Evolutionary conservation across 1,140 invertebrate species (phyloP), one percentile per base, ranked within the genome.

Genomic region (Hylaeus anthracinus): DNA sequence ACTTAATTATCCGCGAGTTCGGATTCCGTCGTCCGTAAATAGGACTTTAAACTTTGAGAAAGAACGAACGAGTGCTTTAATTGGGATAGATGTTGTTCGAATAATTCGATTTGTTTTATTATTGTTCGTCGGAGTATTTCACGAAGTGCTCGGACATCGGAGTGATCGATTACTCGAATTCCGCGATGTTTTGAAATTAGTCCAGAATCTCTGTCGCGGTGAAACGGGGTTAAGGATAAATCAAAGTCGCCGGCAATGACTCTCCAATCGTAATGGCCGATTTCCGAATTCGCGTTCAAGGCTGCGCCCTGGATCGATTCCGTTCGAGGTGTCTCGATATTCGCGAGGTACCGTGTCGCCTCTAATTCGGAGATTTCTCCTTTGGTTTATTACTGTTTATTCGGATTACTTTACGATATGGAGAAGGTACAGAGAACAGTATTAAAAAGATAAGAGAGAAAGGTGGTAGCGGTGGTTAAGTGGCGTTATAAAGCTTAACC

Each of bases 251-350:
- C 71, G 78, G 63, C 78, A 80, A 74, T 80, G 63, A 67, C 78
- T 74, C 78, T 74, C 61, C 78, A 26, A 67, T 80, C 51, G 45
- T 80, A 80, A 80, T 80, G 78, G 78, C 70, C 71, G 71, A 80
- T 80, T 80, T 71, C 78, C 78, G 66, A 80, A 80, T 80, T 80
- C 53, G 51, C 78, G 78, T 80, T 48, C 78, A 80, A 80, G 78
- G 78, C 26, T 64, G n/a, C 5, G n/a, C 53, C 39, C 39, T 37
- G 63, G 10, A 80, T 80, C 78, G 78, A 80, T 80, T 14, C 56
- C 37, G 4, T 41, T 55, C 8, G 43, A 72, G 53, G 45, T 61
- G 56, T 71, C 69, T 39, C 2, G 70, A 66, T 39, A 48, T 51
- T 3, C 61, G 15, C 4, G 60, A 14, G 48, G 72, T n/a, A 66